phyloP scores from a whole-genome alignment of 1,140 invertebrate genomes.

The Nautilus pompilius region DNA sequence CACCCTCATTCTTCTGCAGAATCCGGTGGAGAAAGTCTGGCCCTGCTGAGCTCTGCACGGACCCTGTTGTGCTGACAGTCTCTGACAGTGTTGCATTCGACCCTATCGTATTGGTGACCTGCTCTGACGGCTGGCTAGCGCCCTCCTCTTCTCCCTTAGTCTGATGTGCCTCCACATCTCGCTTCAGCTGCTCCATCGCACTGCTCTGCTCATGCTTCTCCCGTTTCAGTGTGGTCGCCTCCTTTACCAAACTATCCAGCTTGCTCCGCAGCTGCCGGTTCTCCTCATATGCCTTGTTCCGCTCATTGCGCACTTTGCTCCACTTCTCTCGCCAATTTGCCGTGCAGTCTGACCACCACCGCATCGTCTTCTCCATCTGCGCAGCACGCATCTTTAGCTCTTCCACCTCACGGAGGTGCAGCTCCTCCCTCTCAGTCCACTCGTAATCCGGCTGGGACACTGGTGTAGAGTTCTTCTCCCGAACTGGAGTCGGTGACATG shows the following conservation, averaged over 20 bases:
- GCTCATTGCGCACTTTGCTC: conserved; percentile 72
- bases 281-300: conserved; percentile 76
- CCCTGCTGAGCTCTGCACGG: too few species aligned
- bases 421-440: conserved; percentile 23
- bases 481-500: conserved; percentile 15
- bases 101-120: too few species aligned
- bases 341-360: conserved; percentile 94
- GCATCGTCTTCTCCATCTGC: conserved; percentile 99
- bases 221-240: conserved; percentile 70
- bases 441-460: conserved; percentile 20
- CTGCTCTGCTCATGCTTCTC: conserved; percentile 75
- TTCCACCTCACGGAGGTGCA: conserved; percentile 73
- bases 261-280: conserved; percentile 75
- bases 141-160: conserved; percentile 59
- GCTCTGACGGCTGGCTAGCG: too few species aligned
- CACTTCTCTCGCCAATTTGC: conserved; percentile 92
- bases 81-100: too few species aligned
- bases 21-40: conserved; percentile 2
- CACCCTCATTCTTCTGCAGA: neutral
- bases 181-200: conserved; percentile 7
- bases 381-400: conserved; percentile 85
- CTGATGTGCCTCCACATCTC: conserved; percentile 10
- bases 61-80: too few species aligned
- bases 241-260: conserved; percentile 75
- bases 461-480: conserved; percentile 16